These are phyloP conservation scores for Hemibagrus wyckioides DNA, from an alignment of 2,113 vertebrate genomes.

Conservation along the genomic window DNA sequence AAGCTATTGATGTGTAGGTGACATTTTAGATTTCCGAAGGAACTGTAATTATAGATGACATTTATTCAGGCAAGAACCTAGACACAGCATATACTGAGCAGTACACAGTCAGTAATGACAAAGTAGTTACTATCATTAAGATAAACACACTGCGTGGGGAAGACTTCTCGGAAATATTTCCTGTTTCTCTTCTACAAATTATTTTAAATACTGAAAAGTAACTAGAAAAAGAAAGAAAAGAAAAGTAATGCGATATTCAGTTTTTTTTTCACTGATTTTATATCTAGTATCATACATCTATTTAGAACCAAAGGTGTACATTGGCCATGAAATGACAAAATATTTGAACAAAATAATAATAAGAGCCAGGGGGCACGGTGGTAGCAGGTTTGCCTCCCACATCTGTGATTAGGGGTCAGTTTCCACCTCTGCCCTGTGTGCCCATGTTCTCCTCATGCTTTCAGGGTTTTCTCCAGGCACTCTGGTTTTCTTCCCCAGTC, in stretches of 20 bases:
- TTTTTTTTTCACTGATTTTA: not conserved
- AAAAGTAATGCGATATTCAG: not conserved
- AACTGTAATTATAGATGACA: slow-evolving; percentile 39
- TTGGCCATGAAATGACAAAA: slow-evolving; percentile 1
- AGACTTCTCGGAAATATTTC: not conserved
- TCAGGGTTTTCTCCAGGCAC: too few species aligned
- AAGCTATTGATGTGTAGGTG: slow-evolving; percentile 12
- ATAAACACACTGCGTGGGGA: not conserved
- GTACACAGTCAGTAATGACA: not conserved
- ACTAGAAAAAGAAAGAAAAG: not conserved
- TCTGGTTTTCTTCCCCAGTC: too few species aligned
- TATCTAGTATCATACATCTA: not conserved
- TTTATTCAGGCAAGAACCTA: slow-evolving; percentile 41
- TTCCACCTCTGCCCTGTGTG: too few species aligned
- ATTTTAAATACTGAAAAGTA: not conserved
- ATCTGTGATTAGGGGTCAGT: too few species aligned
- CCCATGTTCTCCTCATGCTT: too few species aligned
- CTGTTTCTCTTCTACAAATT: not conserved
- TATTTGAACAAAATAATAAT: not conserved
- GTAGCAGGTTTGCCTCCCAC: too few species aligned
- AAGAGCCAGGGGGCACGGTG: too few species aligned
- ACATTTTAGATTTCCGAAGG: not conserved
- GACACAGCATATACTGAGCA: not conserved
- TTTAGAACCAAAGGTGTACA: not conserved
- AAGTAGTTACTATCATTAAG: not conserved